Conservation (phyloP, 1,140 invertebrate species). For the Drosophila takahashii region DNA sequence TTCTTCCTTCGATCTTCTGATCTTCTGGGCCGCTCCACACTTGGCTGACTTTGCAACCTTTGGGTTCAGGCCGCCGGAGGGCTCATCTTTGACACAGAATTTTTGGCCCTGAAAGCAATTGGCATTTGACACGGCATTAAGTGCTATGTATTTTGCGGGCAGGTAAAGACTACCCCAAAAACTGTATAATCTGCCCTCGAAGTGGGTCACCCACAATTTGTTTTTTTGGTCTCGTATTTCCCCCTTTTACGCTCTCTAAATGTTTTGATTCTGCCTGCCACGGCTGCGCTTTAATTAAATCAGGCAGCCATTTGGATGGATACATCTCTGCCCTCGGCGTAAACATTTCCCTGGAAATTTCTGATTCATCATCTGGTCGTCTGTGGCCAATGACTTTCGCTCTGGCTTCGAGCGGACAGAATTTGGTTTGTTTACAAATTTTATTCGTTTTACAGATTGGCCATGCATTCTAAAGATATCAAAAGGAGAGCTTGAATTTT, state of each 20-base stretch:
- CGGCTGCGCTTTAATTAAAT: constrained; percentile 61
- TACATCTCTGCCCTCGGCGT: constrained; percentile 7
- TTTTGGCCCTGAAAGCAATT: constrained; percentile 60
- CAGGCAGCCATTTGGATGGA: constrained; percentile 41
- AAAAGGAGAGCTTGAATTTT: neutral
- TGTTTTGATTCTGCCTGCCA: constrained; percentile 56
- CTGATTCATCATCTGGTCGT: constrained; percentile 22
- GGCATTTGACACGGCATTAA: constrained; percentile 63
- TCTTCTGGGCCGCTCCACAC: constrained; percentile 49
- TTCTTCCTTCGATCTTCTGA: constrained; percentile 45
- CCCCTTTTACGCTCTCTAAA: constrained; percentile 33
- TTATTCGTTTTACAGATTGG: constrained; percentile 38
- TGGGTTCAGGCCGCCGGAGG: constrained; percentile 23
- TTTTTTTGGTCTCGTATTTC: constrained; percentile 20
- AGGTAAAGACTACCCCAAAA: constrained; percentile 30
- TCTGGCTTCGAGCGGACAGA: constrained; percentile 22
- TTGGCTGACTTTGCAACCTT: constrained; percentile 61
- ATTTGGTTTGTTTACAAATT: constrained; percentile 43
- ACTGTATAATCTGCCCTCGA: constrained; percentile 35
- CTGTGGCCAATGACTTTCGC: constrained; percentile 67
- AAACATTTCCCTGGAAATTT: constrained; percentile 19
- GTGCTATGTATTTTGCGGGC: constrained; percentile 35
- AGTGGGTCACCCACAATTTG: constrained; percentile 53
- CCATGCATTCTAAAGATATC: constrained; percentile 20
- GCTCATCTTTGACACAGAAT: constrained; percentile 55